A percentile compares a stretch with the other conserved stretches of the same genome.
Conservation (phyloP, 2,888 invertebrate genomes). For the Chesias legatella region DNA sequence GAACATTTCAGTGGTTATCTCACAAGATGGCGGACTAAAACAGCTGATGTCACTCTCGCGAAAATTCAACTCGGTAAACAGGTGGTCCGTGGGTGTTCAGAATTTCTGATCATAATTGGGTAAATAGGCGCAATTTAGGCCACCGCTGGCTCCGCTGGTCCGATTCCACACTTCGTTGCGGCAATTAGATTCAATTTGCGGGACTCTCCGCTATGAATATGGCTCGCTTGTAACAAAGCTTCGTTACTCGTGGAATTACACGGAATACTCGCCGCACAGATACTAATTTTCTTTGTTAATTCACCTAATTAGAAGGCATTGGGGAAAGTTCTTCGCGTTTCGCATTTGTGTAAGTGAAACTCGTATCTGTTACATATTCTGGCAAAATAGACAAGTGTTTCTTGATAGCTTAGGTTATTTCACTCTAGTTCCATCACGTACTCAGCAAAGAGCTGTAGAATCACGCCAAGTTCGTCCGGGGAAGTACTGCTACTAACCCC, state of each 20-base stretch:
- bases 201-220: conserved; percentile 60
- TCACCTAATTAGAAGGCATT: conserved; percentile 39
- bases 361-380: conserved; percentile 13
- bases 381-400: conserved; percentile 17
- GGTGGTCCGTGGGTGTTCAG: conserved; percentile 70
- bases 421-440: conserved; percentile 49
- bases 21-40: conserved; percentile 34
- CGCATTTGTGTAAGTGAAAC: conserved; percentile 17
- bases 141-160: conserved; percentile 55
- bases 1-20: conserved; percentile 27
- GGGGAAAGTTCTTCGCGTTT: conserved; percentile 34
- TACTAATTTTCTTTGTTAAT: conserved; percentile 42
- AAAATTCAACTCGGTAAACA: conserved; percentile 57
- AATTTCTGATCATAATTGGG: conserved; percentile 63
- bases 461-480: no score
- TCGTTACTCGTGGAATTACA: conserved; percentile 58
- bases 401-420: conserved; percentile 20
- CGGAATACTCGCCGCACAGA: conserved; percentile 39
- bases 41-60: conserved; percentile 53
- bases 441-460: no score
- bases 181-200: conserved; percentile 78
- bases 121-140: conserved; percentile 75
- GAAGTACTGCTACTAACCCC: no score
- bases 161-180: conserved; percentile 78
- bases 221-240: conserved; percentile 60